Evolutionary conservation across 2,113 vertebrate species (phyloP).

Genomic region (Alectura lathami): DNA sequence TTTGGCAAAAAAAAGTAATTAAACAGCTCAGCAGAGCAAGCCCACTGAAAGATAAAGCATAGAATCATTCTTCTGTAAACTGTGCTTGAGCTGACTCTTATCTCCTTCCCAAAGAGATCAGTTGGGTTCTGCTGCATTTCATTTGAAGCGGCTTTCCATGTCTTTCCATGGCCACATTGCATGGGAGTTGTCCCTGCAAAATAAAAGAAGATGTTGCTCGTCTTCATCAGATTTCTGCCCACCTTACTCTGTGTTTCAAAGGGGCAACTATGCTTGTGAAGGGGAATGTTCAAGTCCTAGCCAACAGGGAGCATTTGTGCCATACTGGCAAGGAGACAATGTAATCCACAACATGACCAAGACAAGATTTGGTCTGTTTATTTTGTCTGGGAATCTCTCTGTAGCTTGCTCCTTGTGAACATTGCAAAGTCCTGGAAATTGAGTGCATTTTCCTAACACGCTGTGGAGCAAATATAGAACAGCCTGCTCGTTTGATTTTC

Average conservation of each 20-base stretch:
- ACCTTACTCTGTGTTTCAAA: neutral
- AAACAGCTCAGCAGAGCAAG: neutral
- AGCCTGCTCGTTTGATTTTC: slow-evolving; percentile 58
- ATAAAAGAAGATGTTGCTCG: neutral
- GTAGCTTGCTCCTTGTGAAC: slow-evolving; percentile 22
- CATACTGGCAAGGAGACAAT: neutral
- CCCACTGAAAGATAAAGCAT: neutral
- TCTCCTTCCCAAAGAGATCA: neutral
- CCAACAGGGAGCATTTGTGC: neutral
- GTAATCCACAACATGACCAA: neutral
- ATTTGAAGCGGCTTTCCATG: neutral
- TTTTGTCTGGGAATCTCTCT: neutral
- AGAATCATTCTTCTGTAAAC: neutral
- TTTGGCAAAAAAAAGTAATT: neutral
- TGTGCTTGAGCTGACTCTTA: neutral
- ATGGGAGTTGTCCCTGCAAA: neutral
- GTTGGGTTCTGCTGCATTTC: neutral
- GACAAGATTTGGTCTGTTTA: neutral
- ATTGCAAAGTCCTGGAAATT: slow-evolving; percentile 16
- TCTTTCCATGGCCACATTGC: neutral
- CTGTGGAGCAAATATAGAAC: slow-evolving; percentile 57
- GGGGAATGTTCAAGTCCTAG: neutral
- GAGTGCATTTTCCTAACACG: slow-evolving; percentile 26
- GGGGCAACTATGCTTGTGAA: neutral
- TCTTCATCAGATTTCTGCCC: neutral